Base-by-base conservation (phyloP, 1,140 invertebrate genomes). In the Triops cancriformis region DNA sequence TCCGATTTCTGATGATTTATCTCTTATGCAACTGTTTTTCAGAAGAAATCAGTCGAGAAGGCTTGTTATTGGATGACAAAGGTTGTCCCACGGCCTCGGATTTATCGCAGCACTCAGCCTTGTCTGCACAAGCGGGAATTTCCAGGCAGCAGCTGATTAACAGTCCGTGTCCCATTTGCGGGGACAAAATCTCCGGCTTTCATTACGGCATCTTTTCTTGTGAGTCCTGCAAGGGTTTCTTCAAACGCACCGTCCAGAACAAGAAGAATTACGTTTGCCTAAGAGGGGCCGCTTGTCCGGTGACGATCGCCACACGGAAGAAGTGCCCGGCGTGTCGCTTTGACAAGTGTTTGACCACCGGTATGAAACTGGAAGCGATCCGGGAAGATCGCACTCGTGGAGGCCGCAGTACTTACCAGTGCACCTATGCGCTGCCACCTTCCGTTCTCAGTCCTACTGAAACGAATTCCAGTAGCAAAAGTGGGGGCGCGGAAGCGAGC, bases 361-460 rank as follows among this genome's bases (percentile, higher is more conserved):
- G 97, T 45, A 98, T 98, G 97, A 98, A 97, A 84, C 86, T 98
- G 26, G 96, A 98, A 93, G 97, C 96, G 0, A 98, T 98, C 73
- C 87, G 96, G 79, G 94, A 97, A 83, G 96, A 98, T 85, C 87
- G 96, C 80, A 97, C 96, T 0, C 87, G 96, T 78, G 97, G 96
- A 76, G 97, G 97, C 27, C 89, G 97, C 78, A 97, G 95, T 80
- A 97, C 95, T 14, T 98, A 98, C 85, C 94, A 96, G 82, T 96
- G 94, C 84, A 94, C 93, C 42, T 96, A 95, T 82, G 92, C 93
- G 23, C 84, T 96, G 77, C 92, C 93, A 73, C 90, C 91, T 75
- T 85, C 76, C 64, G 75, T 80, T 80, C 77, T 78, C 80, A 75
- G 72, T 80, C 77, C 74, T 72, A 64, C 14, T 64, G 51, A 64